Evolutionary conservation across 2,888 invertebrate species (phyloP), one percentile per base, ranked within the genome.

Genomic region (Serripes groenlandicus): DNA sequence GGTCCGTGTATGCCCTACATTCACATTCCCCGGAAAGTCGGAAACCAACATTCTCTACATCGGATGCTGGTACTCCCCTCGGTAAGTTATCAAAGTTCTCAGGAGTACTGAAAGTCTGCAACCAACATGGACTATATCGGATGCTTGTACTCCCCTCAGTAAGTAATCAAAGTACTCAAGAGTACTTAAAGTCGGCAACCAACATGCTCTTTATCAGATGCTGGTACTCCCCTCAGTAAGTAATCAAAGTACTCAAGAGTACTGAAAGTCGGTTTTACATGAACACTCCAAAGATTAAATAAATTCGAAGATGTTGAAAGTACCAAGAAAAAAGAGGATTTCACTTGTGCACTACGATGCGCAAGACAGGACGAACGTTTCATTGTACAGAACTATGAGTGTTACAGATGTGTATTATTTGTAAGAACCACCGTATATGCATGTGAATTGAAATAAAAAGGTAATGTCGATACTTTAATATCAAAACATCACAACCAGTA

Each of bases 1-100:
- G 7, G 66, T 81, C 23, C 81, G 77, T 26, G 76, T 68, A 64
- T 90, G 90, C 60, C 23, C 71, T 2, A 23, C 3, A 4, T 42
- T 35, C 32, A 34, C 32, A 87, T 49, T 60, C 35, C 4, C 64
- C 75, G 42, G 70, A 26, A 80, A 60, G 15, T 56, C 21, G 21
- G 71, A 83, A 0, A 35, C 58, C 15, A 70, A 87, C n/a, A 84
- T 80, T 3, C 84, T 86, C 81, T 87, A 78, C 62, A 35, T 88
- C 11, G 86, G 78, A n/a, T 90, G 90, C 72, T 80, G 86, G 76
- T 90, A 90, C 68, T 70, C 71, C 7, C 87, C 87, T 28, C 75
- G 54, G n/a, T n/a, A n/a, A n/a, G 89, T 89, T 80, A 85, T 85
- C 28, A 56, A n/a, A 56, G 2, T 5, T 26, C 23, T 56, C 23